A percentile compares a stretch with the other conserved stretches of the same genome.
Evolutionary conservation across 2,113 vertebrate genomes (phyloP).

Genomic region (Cettia cetti): DNA sequence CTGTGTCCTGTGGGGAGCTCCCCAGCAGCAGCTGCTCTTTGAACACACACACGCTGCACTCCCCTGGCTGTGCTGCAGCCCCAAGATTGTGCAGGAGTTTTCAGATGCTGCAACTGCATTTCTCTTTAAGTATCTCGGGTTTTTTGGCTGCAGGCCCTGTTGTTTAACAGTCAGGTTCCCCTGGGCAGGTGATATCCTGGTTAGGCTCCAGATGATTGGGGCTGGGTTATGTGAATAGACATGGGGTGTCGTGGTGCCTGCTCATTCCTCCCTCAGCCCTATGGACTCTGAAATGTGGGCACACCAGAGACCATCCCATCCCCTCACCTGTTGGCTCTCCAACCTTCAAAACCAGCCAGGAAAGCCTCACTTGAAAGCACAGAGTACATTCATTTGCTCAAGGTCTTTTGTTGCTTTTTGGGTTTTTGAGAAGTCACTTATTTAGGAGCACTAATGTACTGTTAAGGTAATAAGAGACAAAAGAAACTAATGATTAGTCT

Average conservation of each 20-base stretch:
- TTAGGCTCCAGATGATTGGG: background rate
- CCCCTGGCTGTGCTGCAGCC: background rate
- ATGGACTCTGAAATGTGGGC: fast-evolving
- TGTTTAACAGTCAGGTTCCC: background rate
- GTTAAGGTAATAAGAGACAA: background rate
- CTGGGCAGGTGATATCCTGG: background rate
- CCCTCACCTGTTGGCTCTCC: background rate
- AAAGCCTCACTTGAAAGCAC: background rate
- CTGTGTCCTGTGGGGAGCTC: slow-evolving; percentile 32
- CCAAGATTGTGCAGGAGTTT: background rate
- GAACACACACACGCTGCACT: slow-evolving; percentile 26
- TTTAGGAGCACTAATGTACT: background rate
- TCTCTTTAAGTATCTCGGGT: background rate
- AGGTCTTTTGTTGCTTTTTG: background rate
- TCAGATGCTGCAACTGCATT: background rate
- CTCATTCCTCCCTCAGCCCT: background rate
- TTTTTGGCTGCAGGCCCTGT: background rate
- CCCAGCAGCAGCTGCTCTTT: slow-evolving; percentile 17
- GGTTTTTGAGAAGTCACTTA: background rate
- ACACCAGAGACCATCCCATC: background rate
- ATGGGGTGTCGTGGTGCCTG: fast-evolving
- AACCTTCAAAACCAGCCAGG: background rate
- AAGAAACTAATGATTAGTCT: background rate
- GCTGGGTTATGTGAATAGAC: background rate
- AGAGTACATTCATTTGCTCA: background rate